These are phyloP conservation scores for Drosophila nikananu DNA, from an alignment of 1,140 invertebrate species.

Conservation along the genomic window DNA sequence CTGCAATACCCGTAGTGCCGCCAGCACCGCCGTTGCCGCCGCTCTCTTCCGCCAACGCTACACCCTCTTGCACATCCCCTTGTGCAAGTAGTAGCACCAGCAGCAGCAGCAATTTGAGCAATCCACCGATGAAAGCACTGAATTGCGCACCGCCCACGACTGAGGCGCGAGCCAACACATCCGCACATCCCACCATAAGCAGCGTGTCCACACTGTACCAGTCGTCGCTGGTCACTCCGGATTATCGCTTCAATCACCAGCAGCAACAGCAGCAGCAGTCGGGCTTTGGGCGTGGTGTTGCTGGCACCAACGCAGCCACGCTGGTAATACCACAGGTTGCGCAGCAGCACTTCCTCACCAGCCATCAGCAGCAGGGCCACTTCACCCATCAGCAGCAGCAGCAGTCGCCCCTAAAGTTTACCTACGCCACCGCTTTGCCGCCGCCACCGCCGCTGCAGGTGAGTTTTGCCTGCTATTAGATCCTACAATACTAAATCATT, in stretches of 20 bases:
- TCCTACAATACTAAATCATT: background rate
- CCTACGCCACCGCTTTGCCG: constrained; percentile 68
- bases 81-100: constrained; percentile 28
- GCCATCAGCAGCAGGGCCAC: constrained; percentile 54
- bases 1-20: constrained; percentile 3
- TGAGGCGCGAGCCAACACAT: constrained; percentile 75
- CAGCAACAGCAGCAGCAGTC: constrained; percentile 52
- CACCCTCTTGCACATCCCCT: constrained; percentile 25
- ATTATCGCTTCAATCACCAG: constrained; percentile 70
- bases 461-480: constrained; percentile 2
- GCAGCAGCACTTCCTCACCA: constrained; percentile 66
- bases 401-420: constrained; percentile 67
- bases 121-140: constrained; percentile 76
- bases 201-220: constrained; percentile 57
- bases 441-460: constrained; percentile 81
- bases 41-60: constrained; percentile 1
- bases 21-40: constrained; percentile 25
- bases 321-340: constrained; percentile 70
- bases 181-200: constrained; percentile 70
- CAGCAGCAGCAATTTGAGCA: constrained; percentile 64
- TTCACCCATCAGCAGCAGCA: constrained; percentile 59
- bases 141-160: constrained; percentile 70
- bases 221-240: constrained; percentile 48
- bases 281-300: constrained; percentile 52
- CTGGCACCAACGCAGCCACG: constrained; percentile 16